Evolutionary conservation across 2,888 invertebrate species (phyloP), one percentile per base, ranked within the genome.

Genomic region (Hypomecis punctinalis): DNA sequence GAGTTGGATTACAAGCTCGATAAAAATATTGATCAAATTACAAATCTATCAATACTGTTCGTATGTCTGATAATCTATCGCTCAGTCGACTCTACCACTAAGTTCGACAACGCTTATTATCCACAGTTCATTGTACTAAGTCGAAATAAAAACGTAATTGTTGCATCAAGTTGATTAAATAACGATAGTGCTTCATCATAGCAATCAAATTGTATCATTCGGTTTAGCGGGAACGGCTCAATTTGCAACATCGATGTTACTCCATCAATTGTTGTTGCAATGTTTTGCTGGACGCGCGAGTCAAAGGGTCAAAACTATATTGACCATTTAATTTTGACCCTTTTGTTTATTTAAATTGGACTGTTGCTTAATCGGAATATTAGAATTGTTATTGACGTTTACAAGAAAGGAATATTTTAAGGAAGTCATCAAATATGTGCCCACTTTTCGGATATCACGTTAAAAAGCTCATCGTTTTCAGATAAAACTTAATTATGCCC

Each of bases 171-270:
- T 37, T 56, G 45, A 53, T 54, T 49, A 49, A 55, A 55, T 45
- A 62, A 36, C 56, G 9, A 52, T 23, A 58, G 13, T 13, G 57
- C 63, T 47, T 46, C 42, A 37, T 58, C 63, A 58, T 49, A 37
- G 37, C 37, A 46, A 36, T 49, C 13, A 39, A 56, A 55, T 61
- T 57, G 49, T 42, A 69, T 63, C 60, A 60, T 52, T 63, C 46
- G 54, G 57, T 63, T 68, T 65, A 35, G 57, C 47, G 42, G n/a
- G 51, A 54, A 63, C 46, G 53, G 23, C 45, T 54, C 43, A 10
- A 63, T 63, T 67, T 65, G 58, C 47, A 63, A 60, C 59, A 56
- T 47, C 46, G 51, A 54, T 65, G 61, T 65, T 63, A 58, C 67
- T 39, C 10, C 54, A 63, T 60, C 53, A 56, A 61, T 13, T 35